These are phyloP conservation scores for Saccostrea echinata DNA, from an alignment of 1,140 invertebrate species.

Conservation along the genomic window DNA sequence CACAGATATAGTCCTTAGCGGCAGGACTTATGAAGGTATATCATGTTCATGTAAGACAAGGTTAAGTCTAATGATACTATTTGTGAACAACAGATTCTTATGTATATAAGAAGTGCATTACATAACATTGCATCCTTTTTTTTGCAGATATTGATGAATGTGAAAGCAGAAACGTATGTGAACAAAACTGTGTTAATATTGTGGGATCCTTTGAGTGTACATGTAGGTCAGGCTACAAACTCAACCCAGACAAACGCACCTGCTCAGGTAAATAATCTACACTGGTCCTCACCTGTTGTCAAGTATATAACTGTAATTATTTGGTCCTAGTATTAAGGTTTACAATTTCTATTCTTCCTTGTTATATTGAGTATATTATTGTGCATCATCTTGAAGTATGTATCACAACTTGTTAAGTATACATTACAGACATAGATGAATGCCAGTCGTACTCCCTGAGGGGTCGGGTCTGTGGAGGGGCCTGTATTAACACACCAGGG, in stretches of 20 bases:
- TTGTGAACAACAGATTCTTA: background rate
- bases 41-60: background rate
- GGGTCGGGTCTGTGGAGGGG: slow-evolving; percentile 78
- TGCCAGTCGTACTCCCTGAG: slow-evolving; percentile 84
- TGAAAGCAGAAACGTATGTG: slow-evolving; percentile 84
- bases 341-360: too few species aligned
- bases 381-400: too few species aligned
- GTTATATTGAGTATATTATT: too few species aligned
- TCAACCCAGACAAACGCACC: slow-evolving; percentile 85
- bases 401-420: too few species aligned
- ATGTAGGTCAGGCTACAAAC: slow-evolving; percentile 88
- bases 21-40: too few species aligned
- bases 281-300: too few species aligned
- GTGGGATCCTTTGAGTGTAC: slow-evolving; percentile 72
- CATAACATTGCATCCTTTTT: slow-evolving; percentile 46
- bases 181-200: slow-evolving; percentile 83
- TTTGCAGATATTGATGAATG: slow-evolving; percentile 84
- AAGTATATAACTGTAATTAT: too few species aligned
- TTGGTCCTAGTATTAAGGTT: too few species aligned
- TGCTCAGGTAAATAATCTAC: slow-evolving; percentile 79
- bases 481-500: slow-evolving; percentile 89
- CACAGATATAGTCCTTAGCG: background rate
- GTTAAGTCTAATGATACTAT: slow-evolving; percentile 25
- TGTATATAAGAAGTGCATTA: too few species aligned
- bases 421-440: slow-evolving; percentile 89